Evolutionary conservation across 1,140 invertebrate species (phyloP).

Genomic region (Drosophila lacertosa): DNA sequence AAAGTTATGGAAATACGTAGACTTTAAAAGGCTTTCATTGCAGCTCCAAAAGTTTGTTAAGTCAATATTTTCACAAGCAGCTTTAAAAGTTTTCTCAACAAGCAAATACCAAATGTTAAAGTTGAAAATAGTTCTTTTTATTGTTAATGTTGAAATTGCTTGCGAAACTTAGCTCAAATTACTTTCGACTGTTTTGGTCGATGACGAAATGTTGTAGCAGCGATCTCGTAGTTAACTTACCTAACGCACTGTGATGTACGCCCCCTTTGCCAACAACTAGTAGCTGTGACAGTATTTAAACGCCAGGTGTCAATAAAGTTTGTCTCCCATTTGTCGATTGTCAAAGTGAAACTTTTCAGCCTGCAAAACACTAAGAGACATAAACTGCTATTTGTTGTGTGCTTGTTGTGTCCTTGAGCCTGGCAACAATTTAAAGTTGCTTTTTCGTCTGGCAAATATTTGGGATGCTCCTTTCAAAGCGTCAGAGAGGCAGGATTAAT

Average conservation of each 20-base stretch:
- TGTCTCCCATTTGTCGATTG: slow-evolving; percentile 11
- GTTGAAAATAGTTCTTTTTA: too few species aligned
- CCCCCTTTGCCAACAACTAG: too few species aligned
- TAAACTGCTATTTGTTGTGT: slow-evolving; percentile 8
- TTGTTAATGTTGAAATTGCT: too few species aligned
- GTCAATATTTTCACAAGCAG: neutral
- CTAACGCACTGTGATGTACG: neutral
- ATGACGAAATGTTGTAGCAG: too few species aligned
- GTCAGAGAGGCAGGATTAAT: slow-evolving; percentile 38
- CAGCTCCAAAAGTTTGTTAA: too few species aligned
- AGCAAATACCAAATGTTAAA: too few species aligned
- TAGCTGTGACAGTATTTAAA: neutral
- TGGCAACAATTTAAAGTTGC: slow-evolving; percentile 26
- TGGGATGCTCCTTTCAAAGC: slow-evolving; percentile 4
- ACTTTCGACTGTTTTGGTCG: too few species aligned
- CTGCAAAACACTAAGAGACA: slow-evolving; percentile 6
- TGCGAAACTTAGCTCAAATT: too few species aligned
- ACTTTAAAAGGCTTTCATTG: neutral
- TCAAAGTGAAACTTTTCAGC: slow-evolving; percentile 17
- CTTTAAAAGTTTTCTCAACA: neutral
- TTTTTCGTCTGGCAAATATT: slow-evolving; percentile 18
- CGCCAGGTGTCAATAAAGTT: slow-evolving; percentile 21
- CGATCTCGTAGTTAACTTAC: too few species aligned
- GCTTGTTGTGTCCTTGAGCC: slow-evolving; percentile 7
- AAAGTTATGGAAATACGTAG: neutral